Conservation (phyloP, 2,888 invertebrate species). For the Graphium colonna region DNA sequence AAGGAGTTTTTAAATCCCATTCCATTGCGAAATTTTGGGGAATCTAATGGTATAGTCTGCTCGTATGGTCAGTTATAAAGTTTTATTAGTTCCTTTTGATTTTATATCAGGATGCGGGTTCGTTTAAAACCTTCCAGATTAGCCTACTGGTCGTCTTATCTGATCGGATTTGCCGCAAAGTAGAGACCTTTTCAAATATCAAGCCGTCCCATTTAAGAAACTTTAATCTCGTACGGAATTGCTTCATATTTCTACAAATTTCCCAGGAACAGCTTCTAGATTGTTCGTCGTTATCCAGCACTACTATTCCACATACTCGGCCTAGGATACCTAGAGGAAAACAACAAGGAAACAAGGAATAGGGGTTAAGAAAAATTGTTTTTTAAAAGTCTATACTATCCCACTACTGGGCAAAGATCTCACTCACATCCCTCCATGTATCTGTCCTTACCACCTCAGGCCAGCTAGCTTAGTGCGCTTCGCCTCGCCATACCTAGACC, state of each 20-base stretch:
- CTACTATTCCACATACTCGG: too few relatives aligned
- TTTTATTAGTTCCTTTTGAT: slow-evolving; percentile 25
- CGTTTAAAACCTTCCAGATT: slow-evolving; percentile 6
- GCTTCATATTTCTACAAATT: background rate
- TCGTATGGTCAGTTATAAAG: slow-evolving; percentile 26
- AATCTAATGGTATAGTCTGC: slow-evolving; percentile 56
- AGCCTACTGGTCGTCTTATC: background rate
- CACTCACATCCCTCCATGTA: too few relatives aligned
- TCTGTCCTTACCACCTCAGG: too few relatives aligned
- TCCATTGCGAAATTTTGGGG: slow-evolving; percentile 30
- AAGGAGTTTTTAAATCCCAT: slow-evolving; percentile 38
- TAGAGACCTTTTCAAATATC: background rate
- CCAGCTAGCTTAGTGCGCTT: too few relatives aligned
- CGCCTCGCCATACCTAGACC: too few relatives aligned
- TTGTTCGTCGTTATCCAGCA: too few relatives aligned
- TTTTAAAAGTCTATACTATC: too few relatives aligned
- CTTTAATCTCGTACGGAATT: background rate
- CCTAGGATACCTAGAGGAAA: too few relatives aligned
- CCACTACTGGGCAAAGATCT: too few relatives aligned
- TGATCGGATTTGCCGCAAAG: slow-evolving; percentile 2
- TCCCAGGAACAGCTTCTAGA: too few relatives aligned
- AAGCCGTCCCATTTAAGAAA: background rate
- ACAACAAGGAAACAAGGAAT: too few relatives aligned
- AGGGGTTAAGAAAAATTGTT: slow-evolving; percentile 20
- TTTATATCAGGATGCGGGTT: slow-evolving; percentile 18